A percentile compares a stretch with the other conserved stretches of the same genome.
These are phyloP conservation scores for Busarellus nigricollis DNA, from an alignment of 2,797 vertebrate species.

Conservation along the genomic window DNA sequence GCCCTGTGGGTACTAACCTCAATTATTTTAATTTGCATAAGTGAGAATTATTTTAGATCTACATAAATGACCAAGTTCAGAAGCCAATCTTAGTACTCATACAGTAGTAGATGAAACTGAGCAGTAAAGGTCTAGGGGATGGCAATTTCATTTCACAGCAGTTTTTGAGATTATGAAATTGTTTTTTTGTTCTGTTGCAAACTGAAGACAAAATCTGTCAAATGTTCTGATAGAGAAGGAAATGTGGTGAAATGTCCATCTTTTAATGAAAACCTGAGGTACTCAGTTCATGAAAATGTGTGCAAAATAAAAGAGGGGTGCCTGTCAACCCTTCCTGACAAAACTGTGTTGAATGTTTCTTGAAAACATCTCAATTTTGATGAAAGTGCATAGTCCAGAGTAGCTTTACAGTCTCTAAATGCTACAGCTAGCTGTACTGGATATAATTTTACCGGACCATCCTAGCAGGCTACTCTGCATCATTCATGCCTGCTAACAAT, in stretches of 20 bases:
- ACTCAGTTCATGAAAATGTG: not conserved
- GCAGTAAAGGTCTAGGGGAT: not conserved
- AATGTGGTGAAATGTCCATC: not conserved
- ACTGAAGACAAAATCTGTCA: not conserved
- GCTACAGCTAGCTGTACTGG: not conserved
- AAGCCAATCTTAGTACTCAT: not conserved
- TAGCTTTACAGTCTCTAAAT: not conserved
- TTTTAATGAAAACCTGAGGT: not conserved
- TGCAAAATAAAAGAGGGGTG: not conserved
- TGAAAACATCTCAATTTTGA: not conserved
- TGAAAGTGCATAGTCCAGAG: not conserved
- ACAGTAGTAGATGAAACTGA: not conserved
- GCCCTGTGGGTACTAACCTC: not conserved
- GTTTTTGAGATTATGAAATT: not conserved
- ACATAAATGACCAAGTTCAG: not conserved
- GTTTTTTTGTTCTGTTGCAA: not conserved
- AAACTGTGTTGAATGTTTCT: not conserved
- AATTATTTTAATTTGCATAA: slow-evolving; percentile 16
- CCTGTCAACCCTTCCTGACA: not conserved
- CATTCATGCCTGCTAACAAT: not conserved
- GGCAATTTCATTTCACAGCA: not conserved
- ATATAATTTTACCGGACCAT: not conserved
- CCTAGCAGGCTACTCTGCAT: not conserved
- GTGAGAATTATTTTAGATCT: not conserved
- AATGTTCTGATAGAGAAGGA: not conserved